Base-by-base conservation (phyloP, 1,140 invertebrate genomes). In the Meteorus sp. region DNA sequence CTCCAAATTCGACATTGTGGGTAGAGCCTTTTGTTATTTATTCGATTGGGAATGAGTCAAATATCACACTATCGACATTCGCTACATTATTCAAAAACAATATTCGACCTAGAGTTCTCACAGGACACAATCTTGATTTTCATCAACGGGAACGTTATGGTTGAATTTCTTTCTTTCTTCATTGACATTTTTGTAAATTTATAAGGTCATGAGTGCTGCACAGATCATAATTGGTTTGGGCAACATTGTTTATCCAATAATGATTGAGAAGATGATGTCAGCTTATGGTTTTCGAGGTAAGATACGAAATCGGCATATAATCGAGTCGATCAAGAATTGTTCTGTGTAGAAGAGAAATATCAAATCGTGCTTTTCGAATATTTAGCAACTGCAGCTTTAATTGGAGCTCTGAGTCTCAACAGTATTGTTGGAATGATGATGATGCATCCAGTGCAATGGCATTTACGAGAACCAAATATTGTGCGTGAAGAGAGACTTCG, bases 391-490 rank as follows among this genome's bases (percentile, higher is more conserved):
- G 68, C 71, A 13, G 68, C 70, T 29, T 66, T 80, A 51, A 69
- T 69, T 33, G 78, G 75, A n/a, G 78, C 70, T 20, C 31, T 79
- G 48, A 77, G 77, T 47, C 63, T 78, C 33, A 68, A 80, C 56
- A 69, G 71, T 33, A 72, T 79, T 53, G 61, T 66, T 1, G 77
- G 72, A 7, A 79, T 80, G 77, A 65, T 69, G 19, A 41, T 79
- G 60, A 77, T 80, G 77, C 74, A 77, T 56, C 78, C 78, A 6
- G 68, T 76, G 0, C 68, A 77, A n/a, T 75, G 73, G 74, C 75
- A 79, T 48, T 20, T 57, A 0, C 64, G n/a, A 50, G 66, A 66
- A 33, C 58, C 54, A 27, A 23, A 59, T 41, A 59, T 66, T 0
- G 60, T 71, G 8, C 60, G 53, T 0, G 63, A 60, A 5, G 66